A percentile compares a stretch with the other conserved stretches of the same genome.
These are phyloP conservation scores for Lophotis ruficrista DNA, from an alignment of 2,113 vertebrate species.

Conservation along the genomic window DNA sequence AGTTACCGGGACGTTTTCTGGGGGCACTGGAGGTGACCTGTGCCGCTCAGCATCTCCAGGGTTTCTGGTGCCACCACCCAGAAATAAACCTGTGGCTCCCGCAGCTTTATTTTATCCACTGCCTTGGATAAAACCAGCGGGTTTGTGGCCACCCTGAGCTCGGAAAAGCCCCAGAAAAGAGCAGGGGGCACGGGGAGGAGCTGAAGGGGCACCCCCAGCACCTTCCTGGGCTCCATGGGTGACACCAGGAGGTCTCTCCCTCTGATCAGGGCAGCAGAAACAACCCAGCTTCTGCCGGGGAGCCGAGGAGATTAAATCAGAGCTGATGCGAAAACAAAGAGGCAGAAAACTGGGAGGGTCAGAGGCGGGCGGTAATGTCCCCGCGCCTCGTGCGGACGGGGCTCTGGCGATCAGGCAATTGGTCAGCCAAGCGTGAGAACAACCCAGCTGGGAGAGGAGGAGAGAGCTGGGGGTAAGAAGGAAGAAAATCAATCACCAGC, in stretches of 20 bases:
- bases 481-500: slow-evolving; percentile 9
- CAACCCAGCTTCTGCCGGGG: not conserved
- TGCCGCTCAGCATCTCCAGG: accelerated
- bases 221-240: not conserved
- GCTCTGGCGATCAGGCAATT: slow-evolving; percentile 18
- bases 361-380: not conserved
- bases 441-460: slow-evolving; percentile 11
- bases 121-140: accelerated
- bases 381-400: accelerated
- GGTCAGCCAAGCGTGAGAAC: slow-evolving; percentile 19
- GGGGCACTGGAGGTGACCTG: not conserved
- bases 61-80: not conserved
- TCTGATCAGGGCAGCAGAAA: not conserved
- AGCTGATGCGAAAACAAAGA: not conserved
- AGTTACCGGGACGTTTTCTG: not conserved
- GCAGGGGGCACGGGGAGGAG: accelerated
- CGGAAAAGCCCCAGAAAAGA: not conserved
- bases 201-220: not conserved
- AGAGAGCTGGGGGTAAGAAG: not conserved
- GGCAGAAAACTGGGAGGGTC: not conserved
- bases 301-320: not conserved
- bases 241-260: not conserved
- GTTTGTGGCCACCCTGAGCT: not conserved
- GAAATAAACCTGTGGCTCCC: not conserved
- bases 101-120: not conserved